A percentile compares a stretch with the other conserved stretches of the same genome.
These are phyloP conservation scores for Platycercus adscitus DNA, from an alignment of 2,113 vertebrate genomes.

Conservation along the genomic window DNA sequence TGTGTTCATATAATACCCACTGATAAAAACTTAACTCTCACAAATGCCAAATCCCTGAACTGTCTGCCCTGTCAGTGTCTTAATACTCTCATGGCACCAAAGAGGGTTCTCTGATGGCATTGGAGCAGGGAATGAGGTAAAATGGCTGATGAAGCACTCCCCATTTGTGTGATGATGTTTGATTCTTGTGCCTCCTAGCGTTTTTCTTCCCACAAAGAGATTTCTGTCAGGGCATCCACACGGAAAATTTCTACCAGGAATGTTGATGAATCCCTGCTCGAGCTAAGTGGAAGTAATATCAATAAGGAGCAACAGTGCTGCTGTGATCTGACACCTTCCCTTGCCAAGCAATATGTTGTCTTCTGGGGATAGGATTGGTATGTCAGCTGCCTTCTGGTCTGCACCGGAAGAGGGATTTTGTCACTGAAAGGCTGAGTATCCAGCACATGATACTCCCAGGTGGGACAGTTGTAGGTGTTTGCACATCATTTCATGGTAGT, in stretches of 20 bases:
- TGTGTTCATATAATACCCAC: constrained; percentile 36
- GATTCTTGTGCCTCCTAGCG: not conserved
- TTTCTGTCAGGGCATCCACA: not conserved
- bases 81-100: not conserved
- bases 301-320: not conserved
- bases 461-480: not conserved
- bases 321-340: not conserved
- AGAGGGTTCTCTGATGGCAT: not conserved
- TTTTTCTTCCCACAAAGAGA: not conserved
- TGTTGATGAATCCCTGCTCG: not conserved
- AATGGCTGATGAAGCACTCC: not conserved
- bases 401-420: not conserved
- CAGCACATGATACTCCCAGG: rapidly evolving
- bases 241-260: not conserved
- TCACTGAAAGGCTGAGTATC: too few relatives aligned
- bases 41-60: not conserved
- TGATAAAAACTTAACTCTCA: not conserved
- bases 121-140: not conserved
- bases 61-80: not conserved
- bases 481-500: not conserved
- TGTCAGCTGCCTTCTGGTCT: not conserved
- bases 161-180: not conserved
- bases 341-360: not conserved
- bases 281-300: not conserved
- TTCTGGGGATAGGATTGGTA: not conserved